Evolutionary conservation across 2,113 vertebrate genomes (phyloP).

Genomic region (Garra rufa): DNA sequence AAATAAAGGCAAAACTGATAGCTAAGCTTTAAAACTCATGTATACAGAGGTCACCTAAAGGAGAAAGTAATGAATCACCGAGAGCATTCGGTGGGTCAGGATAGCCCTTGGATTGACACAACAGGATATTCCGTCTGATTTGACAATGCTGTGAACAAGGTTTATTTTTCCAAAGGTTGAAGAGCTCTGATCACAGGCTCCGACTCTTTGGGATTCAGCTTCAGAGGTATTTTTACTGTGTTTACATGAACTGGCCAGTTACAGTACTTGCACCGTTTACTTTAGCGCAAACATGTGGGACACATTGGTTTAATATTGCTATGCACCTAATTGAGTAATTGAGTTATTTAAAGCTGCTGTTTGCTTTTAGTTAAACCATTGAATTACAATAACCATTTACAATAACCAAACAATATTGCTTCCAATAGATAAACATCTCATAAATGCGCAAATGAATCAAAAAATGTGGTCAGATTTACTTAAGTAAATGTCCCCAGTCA

Average conservation of each 20-base stretch:
- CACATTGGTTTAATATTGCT: constrained; percentile 68
- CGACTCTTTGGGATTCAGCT: constrained; percentile 62
- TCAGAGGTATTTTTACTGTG: constrained; percentile 64
- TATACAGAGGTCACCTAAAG: background rate
- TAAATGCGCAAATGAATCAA: no score
- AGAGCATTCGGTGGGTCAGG: background rate
- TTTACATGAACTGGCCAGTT: constrained; percentile 75
- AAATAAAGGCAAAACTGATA: background rate
- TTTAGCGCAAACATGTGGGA: constrained; percentile 71
- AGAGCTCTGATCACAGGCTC: constrained; percentile 60
- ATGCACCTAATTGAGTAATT: constrained; percentile 68
- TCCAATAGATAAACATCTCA: constrained; percentile 24
- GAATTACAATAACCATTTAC: constrained; percentile 58
- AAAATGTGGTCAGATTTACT: no score
- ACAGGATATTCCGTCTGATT: constrained; percentile 64
- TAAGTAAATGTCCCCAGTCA: background rate
- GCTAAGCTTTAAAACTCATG: background rate
- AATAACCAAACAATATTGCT: constrained; percentile 59
- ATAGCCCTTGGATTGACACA: background rate
- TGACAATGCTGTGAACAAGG: constrained; percentile 62
- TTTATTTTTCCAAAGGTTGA: constrained; percentile 73
- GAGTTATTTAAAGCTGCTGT: constrained; percentile 69
- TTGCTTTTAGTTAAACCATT: constrained; percentile 66
- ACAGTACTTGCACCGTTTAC: constrained; percentile 69
- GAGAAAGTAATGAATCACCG: background rate